These are phyloP conservation scores for Anagrus nilaparvatae DNA, from an alignment of 1,140 invertebrate genomes.

Conservation along the genomic window DNA sequence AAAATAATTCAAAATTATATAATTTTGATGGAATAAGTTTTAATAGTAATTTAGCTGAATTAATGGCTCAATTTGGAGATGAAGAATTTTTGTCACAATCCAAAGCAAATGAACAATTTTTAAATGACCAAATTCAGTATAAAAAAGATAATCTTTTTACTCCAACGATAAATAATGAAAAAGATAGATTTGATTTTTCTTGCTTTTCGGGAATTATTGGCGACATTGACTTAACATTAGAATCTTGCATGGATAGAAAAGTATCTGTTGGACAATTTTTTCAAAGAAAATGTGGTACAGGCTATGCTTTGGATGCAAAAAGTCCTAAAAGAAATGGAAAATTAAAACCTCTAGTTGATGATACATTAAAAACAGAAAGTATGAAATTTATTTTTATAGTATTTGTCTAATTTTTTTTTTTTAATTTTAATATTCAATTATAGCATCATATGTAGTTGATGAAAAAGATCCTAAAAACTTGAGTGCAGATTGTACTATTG, in stretches of 20 bases:
- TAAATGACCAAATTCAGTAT: conserved; percentile 28
- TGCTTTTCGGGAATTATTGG: conserved; percentile 35
- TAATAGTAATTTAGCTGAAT: conserved; percentile 20
- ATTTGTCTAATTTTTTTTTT: conserved; percentile 6
- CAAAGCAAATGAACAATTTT: conserved; percentile 22
- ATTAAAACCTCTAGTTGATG: conserved; percentile 23
- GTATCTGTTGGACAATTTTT: conserved; percentile 33
- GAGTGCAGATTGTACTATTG: conserved; percentile 17
- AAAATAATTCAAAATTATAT: conserved; percentile 10
- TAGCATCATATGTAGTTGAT: conserved; percentile 1
- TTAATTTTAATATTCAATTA: conserved; percentile 4
- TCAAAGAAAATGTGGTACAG: conserved; percentile 29
- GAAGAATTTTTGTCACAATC: conserved; percentile 33
- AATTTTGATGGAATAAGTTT: conserved; percentile 21
- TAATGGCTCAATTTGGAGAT: conserved; percentile 27
- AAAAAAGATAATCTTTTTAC: conserved; percentile 20
- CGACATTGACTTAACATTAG: conserved; percentile 27
- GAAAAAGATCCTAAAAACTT: conserved; percentile 9
- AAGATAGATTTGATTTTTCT: conserved; percentile 26
- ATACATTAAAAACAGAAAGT: conserved; percentile 25
- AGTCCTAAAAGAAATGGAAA: conserved; percentile 24
- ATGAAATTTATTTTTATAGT: background rate
- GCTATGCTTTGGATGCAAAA: conserved; percentile 21
- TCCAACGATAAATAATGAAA: conserved; percentile 17
- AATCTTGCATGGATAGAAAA: conserved; percentile 27